Percentiles rank a stretch among this genome's conserved stretches.
Conservation (phyloP, 2,113 vertebrate species). For the Vulpes lagopus region DNA sequence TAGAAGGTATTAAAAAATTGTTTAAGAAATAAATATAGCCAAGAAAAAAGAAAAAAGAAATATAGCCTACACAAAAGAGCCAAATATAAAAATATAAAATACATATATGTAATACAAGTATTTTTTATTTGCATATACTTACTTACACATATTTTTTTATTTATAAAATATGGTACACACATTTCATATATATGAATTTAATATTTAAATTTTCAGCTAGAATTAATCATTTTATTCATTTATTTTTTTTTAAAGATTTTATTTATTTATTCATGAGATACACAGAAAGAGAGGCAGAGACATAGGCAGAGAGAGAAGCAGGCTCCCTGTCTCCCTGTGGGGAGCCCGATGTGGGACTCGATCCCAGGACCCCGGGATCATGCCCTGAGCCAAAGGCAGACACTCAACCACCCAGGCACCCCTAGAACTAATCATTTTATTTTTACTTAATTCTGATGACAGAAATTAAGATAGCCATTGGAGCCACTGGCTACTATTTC, state of each 20-base stretch:
- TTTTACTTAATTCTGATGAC: not conserved
- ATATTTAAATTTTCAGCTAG: not conserved
- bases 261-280: no score
- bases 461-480: not conserved
- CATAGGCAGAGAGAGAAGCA: no score
- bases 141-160: not conserved
- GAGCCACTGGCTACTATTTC: not conserved
- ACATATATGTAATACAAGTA: not conserved
- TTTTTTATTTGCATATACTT: not conserved
- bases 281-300: no score
- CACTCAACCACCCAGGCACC: no score
- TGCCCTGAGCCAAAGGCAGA: no score
- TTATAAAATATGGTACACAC: no score
- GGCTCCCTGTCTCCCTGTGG: no score
- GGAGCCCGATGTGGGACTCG: no score
- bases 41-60: no score
- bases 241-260: no score
- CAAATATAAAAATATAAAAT: not conserved
- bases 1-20: not conserved
- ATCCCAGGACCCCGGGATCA: no score
- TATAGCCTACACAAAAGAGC: not conserved
- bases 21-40: constrained; percentile 14
- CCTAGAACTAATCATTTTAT: not conserved
- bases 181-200: not conserved
- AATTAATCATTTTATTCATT: not conserved